phyloP scores from a whole-genome alignment of 2,888 invertebrate genomes.

The Dasysyrphus albostriatus region DNA sequence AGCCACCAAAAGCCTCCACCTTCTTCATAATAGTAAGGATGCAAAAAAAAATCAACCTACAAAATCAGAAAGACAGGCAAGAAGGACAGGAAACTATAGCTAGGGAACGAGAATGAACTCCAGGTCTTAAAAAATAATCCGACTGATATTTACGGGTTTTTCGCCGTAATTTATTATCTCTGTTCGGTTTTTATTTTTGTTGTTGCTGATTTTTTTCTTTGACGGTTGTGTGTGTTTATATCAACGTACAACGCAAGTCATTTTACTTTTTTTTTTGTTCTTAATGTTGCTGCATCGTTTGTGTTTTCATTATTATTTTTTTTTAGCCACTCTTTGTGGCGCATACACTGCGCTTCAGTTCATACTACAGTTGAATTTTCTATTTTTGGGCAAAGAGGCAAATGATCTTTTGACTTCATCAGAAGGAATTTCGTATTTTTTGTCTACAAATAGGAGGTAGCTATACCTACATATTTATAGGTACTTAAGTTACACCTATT shows the following conservation, averaged over 20 bases:
- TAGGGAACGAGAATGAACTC: slow-evolving; percentile 46
- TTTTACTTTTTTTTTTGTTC: slow-evolving; percentile 26
- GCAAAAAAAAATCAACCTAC: slow-evolving; percentile 26
- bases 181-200: slow-evolving; percentile 49
- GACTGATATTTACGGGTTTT: slow-evolving; percentile 74
- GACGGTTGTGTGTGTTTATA: slow-evolving; percentile 33
- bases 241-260: slow-evolving; percentile 40
- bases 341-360: slow-evolving; percentile 45
- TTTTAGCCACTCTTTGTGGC: slow-evolving; percentile 40
- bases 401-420: slow-evolving; percentile 71
- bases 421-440: slow-evolving; percentile 54
- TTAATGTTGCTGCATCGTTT: slow-evolving; percentile 57
- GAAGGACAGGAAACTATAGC: slow-evolving; percentile 58
- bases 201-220: slow-evolving; percentile 43
- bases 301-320: slow-evolving; percentile 44
- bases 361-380: slow-evolving; percentile 69
- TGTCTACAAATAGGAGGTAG: slow-evolving; percentile 6
- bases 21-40: slow-evolving; percentile 61
- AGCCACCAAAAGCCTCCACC: slow-evolving; percentile 57
- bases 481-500: slow-evolving; percentile 29
- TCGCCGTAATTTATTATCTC: slow-evolving; percentile 72
- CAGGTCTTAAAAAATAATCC: slow-evolving; percentile 71
- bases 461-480: not conserved
- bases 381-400: slow-evolving; percentile 75
- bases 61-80: slow-evolving; percentile 34